Evolutionary conservation across 2,797 vertebrate genomes (phyloP), one percentile per base, ranked within the genome.

Genomic region (Florisuga fusca): DNA sequence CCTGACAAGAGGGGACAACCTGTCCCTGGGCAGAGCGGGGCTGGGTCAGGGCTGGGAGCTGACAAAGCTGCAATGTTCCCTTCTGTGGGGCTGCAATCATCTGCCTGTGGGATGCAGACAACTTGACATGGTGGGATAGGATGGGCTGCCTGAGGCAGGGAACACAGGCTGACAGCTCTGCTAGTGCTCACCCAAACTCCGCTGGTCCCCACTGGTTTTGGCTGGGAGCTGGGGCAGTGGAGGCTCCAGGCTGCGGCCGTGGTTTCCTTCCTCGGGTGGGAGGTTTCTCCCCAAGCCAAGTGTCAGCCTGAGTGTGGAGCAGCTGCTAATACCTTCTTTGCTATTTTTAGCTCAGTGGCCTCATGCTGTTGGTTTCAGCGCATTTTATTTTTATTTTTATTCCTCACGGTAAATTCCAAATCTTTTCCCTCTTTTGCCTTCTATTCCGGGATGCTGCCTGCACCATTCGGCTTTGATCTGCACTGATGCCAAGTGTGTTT

Each of bases 401-500:
- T n/a, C n/a, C 81, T 88, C 85, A 11, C 93, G 84, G 90, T 93
- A 94, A 86, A 95, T 94, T 96, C 92, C 84, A 96, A 93, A 94
- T 93, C 89, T 95, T 96, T 97, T 94, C 67, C 90, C 53, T 80
- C 71, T 93, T 94, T 86, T 20, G 72, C 94, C 94, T 96, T 95
- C 95, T 96, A 94, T 95, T 95, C 96, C 82, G 23, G 87, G 93
- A 92, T 93, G 73, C 93, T 95, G 92, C 84, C 79, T 90, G 87
- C 82, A 84, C 84, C 91, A 33, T 85, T 93, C 41, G 6, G 94
- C 96, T 97, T 97, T 97, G 95, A 93, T 95, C 92, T 92, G 88
- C 61, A 25, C 84, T 67, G 95, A 96, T 94, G 94, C 95, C 88
- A 96, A 91, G 91, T 78, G 79, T 95, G 94, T 97, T 97, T 97